Evolutionary conservation across 2,113 vertebrate genomes (phyloP).

Genomic region (Datnioides undecimradiatus): DNA sequence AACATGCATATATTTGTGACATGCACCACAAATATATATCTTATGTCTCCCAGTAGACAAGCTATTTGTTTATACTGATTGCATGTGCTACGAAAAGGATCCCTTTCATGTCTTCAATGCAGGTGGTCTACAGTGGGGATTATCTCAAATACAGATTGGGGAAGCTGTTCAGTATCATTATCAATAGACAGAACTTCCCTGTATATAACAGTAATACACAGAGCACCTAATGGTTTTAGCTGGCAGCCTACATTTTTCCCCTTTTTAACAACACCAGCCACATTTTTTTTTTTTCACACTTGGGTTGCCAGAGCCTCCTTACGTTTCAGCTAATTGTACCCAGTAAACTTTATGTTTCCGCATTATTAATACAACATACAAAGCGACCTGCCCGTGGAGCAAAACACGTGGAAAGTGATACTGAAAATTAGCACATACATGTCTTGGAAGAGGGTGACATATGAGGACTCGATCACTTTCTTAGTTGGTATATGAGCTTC

Average conservation of each 20-base stretch:
- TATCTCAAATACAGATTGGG: background rate
- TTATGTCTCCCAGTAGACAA: no score
- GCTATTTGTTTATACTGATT: background rate
- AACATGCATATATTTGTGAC: no score
- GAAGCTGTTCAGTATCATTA: background rate
- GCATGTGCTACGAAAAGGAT: background rate
- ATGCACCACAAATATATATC: background rate
- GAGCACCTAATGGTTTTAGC: background rate
- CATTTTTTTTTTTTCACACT: background rate
- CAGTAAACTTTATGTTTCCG: no score
- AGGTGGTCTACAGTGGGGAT: background rate
- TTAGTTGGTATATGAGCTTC: background rate
- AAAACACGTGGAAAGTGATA: background rate
- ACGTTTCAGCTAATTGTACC: background rate
- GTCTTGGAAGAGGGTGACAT: no score
- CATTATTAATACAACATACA: no score
- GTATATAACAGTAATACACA: background rate
- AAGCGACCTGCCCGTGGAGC: background rate
- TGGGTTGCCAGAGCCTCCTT: background rate
- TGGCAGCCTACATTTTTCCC: background rate
- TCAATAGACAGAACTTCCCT: background rate
- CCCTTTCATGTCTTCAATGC: background rate
- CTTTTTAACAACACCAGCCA: background rate
- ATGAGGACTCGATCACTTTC: background rate
- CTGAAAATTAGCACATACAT: background rate